Evolutionary conservation across 1,140 invertebrate species (phyloP).

Genomic region (Panagrolaimus sp.): DNA sequence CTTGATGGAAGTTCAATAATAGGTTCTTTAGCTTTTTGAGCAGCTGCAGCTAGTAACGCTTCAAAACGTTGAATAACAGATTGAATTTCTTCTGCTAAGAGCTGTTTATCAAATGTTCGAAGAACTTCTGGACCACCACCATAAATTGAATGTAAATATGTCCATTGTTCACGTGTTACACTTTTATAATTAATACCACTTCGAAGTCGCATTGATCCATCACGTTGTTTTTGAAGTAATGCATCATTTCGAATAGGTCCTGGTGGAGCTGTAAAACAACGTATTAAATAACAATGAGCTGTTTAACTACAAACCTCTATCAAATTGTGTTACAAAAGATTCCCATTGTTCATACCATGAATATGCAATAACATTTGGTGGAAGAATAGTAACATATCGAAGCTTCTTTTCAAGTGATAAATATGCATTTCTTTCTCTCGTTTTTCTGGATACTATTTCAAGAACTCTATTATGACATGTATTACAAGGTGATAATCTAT

Average conservation of each 20-base stretch:
- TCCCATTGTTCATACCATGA: constrained; percentile 27
- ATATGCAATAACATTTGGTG: constrained; percentile 13
- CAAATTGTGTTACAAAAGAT: constrained; percentile 19
- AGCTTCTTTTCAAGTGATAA: constrained; percentile 9
- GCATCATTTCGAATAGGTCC: constrained; percentile 24
- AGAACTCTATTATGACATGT: constrained; percentile 14
- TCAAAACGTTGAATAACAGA: not conserved
- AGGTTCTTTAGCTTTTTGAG: not conserved
- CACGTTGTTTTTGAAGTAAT: constrained; percentile 13
- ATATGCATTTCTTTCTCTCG: constrained; percentile 4
- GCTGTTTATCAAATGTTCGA: not conserved
- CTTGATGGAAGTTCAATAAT: not conserved
- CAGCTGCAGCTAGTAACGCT: not conserved
- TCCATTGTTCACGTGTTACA: constrained; percentile 24
- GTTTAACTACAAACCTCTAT: constrained; percentile 16
- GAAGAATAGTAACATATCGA: constrained; percentile 14
- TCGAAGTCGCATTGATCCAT: constrained; percentile 20
- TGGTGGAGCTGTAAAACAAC: constrained; percentile 26
- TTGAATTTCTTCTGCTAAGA: not conserved
- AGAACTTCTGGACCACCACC: constrained; percentile 29
- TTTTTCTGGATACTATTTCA: constrained; percentile 11
- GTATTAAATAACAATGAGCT: too few relatives aligned
- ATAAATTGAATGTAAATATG: constrained; percentile 25
- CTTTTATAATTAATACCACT: constrained; percentile 14
- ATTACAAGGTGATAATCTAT: not conserved